A percentile compares a stretch with the other conserved stretches of the same genome.
These are phyloP conservation scores for Picus viridis DNA, from an alignment of 2,797 vertebrate species.

Conservation along the genomic window DNA sequence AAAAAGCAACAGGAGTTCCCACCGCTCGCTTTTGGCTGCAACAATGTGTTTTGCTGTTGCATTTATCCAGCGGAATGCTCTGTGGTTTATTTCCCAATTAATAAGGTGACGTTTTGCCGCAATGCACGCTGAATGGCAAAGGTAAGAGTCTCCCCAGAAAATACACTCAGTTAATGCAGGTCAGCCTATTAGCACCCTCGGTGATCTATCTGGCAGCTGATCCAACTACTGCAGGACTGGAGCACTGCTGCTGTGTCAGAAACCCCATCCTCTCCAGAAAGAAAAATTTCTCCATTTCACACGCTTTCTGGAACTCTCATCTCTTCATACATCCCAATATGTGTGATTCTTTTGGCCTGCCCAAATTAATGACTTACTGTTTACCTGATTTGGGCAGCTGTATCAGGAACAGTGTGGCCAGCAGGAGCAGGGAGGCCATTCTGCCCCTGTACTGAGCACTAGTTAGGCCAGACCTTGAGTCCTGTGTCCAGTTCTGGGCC, in stretches of 20 bases:
- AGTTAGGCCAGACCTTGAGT: too few species aligned
- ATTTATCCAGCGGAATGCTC: not conserved
- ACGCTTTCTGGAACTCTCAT: not conserved
- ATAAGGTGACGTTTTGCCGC: not conserved
- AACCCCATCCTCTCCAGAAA: not conserved
- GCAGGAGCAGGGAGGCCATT: too few species aligned
- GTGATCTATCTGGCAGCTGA: not conserved
- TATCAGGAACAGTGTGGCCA: too few species aligned
- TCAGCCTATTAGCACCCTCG: fast-evolving
- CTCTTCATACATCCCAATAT: not conserved
- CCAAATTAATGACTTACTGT: not conserved
- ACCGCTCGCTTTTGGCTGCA: not conserved
- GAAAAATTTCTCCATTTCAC: not conserved
- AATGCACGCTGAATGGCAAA: not conserved
- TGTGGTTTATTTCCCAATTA: not conserved
- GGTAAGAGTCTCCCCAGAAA: not conserved
- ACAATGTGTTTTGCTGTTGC: not conserved
- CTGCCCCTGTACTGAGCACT: too few species aligned
- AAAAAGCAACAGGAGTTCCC: not conserved
- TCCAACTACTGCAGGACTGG: not conserved
- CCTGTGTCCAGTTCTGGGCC: too few species aligned
- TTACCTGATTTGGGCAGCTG: not conserved
- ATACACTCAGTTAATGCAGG: not conserved
- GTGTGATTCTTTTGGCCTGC: not conserved
- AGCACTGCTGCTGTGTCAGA: not conserved